A percentile compares a stretch with the other conserved stretches of the same genome.
These are phyloP conservation scores for Urocyon cinereoargenteus DNA, from an alignment of 2,797 vertebrate genomes.

Conservation along the genomic window DNA sequence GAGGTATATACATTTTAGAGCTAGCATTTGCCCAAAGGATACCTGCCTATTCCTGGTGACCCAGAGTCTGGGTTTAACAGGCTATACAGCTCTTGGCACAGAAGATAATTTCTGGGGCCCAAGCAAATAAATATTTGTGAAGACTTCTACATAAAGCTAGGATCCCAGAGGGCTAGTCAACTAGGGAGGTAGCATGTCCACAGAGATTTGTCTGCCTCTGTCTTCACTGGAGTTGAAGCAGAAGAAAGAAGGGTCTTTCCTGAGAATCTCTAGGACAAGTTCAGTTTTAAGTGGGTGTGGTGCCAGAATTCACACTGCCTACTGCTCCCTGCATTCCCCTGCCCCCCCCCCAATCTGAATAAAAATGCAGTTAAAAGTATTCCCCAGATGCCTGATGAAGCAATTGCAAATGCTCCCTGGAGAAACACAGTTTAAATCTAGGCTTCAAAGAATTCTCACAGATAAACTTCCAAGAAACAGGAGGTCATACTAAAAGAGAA, in stretches of 20 bases:
- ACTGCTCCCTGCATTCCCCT: neutral
- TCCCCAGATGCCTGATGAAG: neutral
- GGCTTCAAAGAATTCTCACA: conserved; percentile 8
- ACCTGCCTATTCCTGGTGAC: neutral
- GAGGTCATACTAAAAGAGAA: neutral
- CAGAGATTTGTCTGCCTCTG: neutral
- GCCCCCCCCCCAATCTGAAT: neutral
- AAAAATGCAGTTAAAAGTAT: neutral
- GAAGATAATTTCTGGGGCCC: neutral
- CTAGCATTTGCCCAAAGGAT: neutral
- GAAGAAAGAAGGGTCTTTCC: neutral
- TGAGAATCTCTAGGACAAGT: neutral
- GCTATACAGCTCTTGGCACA: neutral
- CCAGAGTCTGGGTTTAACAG: neutral
- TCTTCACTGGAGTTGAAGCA: neutral
- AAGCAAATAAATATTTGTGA: neutral
- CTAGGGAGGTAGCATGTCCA: neutral
- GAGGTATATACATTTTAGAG: neutral
- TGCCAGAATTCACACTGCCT: neutral
- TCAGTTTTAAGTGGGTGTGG: neutral
- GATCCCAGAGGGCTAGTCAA: neutral
- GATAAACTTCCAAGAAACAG: conserved; percentile 11
- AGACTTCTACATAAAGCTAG: neutral
- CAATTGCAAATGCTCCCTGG: neutral
- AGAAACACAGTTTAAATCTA: neutral